Evolutionary conservation across 2,797 vertebrate species (phyloP), one percentile per base, ranked within the genome.

Genomic region (Anguilla pacifica): DNA sequence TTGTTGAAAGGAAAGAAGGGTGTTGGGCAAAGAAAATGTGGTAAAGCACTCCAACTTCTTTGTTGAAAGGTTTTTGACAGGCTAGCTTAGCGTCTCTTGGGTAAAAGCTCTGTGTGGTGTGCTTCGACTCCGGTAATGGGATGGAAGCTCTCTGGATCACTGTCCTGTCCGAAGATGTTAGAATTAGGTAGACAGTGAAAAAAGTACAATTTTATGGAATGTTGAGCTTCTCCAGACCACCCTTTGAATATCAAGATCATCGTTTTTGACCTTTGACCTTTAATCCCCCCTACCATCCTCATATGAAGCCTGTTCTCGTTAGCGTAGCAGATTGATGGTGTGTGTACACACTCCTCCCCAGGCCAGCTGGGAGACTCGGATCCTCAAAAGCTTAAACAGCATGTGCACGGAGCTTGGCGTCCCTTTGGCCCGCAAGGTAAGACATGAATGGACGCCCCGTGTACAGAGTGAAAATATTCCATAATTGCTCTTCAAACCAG

Each of bases 301-400:
- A 39, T 4, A 22, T 79, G 74, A 79, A 46, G 35, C 1, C 35
- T 46, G 15, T 25, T 6, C 17, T 79, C 4, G 3, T 31, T 72
- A 31, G 70, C 35, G 35, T 72, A 72, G 15, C 39, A 43, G 74
- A 79, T 22, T 79, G 74, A 46, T 46, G 39, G 86, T 72, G 9
- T 83, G 59, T 87, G 82, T 87, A 51, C 89, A 64, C 90, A 83
- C 89, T 87, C 25, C 88, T 91, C 6, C 87, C 15, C 92, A 99
- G 99, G 97, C 97, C 93, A 97, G 95, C 94, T 99, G 98, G 98
- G 99, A 99, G 93, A 99, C 98, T 89, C 97, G 99, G 91, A 97
- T 99, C 93, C 94, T 99, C 89, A 99, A 99, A 96, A 99, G 99
- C 94, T 95, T 99, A 81, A 99, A 99, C 96, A 99, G 98, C 93